These are phyloP conservation scores for Aspidiotus rigidus DNA, from an alignment of 2,888 invertebrate species.

Conservation along the genomic window DNA sequence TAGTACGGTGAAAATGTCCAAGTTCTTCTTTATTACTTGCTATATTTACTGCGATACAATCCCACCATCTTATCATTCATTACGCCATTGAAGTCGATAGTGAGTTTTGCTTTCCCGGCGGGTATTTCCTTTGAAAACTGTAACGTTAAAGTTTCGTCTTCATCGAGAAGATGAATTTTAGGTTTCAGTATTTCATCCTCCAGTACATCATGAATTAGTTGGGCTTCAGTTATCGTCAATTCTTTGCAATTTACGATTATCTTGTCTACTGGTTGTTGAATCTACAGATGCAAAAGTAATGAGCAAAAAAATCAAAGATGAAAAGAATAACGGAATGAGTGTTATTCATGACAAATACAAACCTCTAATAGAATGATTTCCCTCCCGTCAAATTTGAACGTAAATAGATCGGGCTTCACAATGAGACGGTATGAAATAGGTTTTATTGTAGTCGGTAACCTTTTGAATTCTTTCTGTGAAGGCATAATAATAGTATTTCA, in stretches of 20 bases:
- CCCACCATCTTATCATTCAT: conserved; percentile 91
- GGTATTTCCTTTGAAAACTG: conserved; percentile 54
- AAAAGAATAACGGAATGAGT: background rate
- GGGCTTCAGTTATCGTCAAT: conserved; percentile 49
- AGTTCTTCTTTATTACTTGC: conserved; percentile 42
- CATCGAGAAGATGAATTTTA: conserved; percentile 43
- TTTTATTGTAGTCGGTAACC: conserved; percentile 69
- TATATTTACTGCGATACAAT: conserved; percentile 85
- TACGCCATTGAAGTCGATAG: conserved; percentile 69
- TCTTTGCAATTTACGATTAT: conserved; percentile 71
- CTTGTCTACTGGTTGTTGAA: conserved; percentile 54
- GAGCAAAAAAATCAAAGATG: too few species aligned
- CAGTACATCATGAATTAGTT: too few species aligned
- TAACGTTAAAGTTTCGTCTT: conserved; percentile 62
- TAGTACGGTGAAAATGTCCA: too few species aligned
- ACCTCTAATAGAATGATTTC: conserved; percentile 77
- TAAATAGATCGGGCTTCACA: conserved; percentile 72
- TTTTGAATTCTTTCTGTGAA: conserved; percentile 51
- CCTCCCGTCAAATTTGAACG: conserved; percentile 75
- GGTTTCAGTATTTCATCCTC: conserved; percentile 40
- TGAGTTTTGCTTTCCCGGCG: conserved; percentile 51
- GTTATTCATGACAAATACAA: conserved; percentile 43
- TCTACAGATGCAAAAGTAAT: conserved; percentile 51
- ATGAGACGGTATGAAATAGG: conserved; percentile 80
- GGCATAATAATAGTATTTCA: too few species aligned